phyloP scores from a whole-genome alignment of 2,888 invertebrate species.

The Periphyllus acericola region DNA sequence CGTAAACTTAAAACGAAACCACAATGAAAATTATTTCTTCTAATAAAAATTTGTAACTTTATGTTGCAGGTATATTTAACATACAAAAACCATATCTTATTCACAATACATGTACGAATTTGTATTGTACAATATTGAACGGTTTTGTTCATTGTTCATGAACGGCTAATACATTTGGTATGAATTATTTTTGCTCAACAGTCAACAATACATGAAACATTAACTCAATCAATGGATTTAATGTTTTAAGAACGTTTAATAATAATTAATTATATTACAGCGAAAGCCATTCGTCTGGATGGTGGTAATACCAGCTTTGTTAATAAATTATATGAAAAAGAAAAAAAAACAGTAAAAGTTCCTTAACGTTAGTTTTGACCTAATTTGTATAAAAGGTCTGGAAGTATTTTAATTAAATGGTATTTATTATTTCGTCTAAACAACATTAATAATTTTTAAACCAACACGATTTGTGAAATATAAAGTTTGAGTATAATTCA shows the following conservation, averaged over 20 bases:
- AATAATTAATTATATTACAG: neutral
- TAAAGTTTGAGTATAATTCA: neutral
- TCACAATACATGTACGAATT: neutral
- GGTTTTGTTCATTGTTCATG: neutral
- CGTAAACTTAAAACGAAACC: neutral
- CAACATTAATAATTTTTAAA: neutral
- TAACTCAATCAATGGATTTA: neutral
- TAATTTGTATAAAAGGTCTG: slow-evolving; percentile 7
- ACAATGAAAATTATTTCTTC: neutral
- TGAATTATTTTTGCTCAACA: neutral
- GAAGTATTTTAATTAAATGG: slow-evolving; percentile 15
- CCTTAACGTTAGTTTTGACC: slow-evolving; percentile 13
- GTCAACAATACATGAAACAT: neutral
- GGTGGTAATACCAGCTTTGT: neutral
- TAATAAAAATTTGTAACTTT: neutral
- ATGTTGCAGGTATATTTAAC: neutral
- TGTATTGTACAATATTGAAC: neutral
- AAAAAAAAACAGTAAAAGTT: neutral
- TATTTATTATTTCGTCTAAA: slow-evolving; percentile 17
- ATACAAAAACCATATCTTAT: neutral
- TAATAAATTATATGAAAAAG: neutral
- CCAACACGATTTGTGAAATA: neutral
- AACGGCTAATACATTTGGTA: too few relatives aligned
- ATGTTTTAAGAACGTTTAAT: neutral
- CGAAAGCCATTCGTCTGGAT: neutral